These are phyloP conservation scores for Hartigia nigra DNA, from an alignment of 2,888 invertebrate species.

Conservation along the genomic window DNA sequence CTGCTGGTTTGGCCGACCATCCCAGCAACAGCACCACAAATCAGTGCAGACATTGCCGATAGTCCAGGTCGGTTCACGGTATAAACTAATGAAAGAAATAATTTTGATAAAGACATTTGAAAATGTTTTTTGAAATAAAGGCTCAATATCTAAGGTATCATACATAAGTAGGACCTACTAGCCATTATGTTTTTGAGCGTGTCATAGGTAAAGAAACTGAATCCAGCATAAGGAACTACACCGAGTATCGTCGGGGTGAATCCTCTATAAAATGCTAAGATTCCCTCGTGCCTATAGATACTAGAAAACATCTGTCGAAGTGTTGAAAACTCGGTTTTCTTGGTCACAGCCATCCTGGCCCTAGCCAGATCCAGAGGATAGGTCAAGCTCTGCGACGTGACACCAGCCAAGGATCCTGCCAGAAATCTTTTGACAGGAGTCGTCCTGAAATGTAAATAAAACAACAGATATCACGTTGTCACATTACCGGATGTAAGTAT, in stretches of 20 bases:
- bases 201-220: conserved; percentile 97
- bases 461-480: background rate
- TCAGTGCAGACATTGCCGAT: conserved; percentile 73
- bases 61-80: conserved; percentile 56
- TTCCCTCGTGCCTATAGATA: conserved; percentile 83
- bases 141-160: background rate
- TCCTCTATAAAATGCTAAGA: conserved; percentile 83
- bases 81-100: conserved; percentile 43
- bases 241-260: conserved; percentile 92
- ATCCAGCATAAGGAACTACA: conserved; percentile 96
- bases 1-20: conserved; percentile 94
- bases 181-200: conserved; percentile 84
- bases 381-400: conserved; percentile 92
- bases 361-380: conserved; percentile 97
- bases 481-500: background rate
- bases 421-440: conserved; percentile 73
- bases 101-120: background rate
- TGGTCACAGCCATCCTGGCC: conserved; percentile 96
- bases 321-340: conserved; percentile 77
- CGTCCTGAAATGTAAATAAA: conserved; percentile 23
- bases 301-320: conserved; percentile 74
- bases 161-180: conserved; percentile 68
- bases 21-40: conserved; percentile 92
- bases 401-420: conserved; percentile 95
- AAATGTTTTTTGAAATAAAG: background rate